Evolutionary conservation across 2,113 vertebrate genomes (phyloP), one percentile per base, ranked within the genome.

Genomic region (Indri indri): DNA sequence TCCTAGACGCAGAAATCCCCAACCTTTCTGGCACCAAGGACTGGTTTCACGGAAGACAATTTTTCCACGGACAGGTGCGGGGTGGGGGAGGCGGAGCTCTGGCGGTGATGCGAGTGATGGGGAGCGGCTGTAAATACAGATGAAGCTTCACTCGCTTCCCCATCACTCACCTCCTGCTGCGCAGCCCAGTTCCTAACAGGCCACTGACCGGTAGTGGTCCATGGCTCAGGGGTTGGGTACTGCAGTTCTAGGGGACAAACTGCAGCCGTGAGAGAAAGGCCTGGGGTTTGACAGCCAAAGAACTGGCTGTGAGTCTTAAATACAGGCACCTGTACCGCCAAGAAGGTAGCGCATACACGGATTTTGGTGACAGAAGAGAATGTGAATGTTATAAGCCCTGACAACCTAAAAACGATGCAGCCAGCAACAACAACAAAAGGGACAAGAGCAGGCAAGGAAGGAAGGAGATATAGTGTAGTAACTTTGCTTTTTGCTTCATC

Each of bases 111-210:
- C 17, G 5, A 54, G 52, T 5, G 5, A 18, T 54, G 17, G 52
- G 17, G 52, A 54, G 52, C 17, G 0, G 52, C 52, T 54, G 17
- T 54, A 54, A 54, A 54, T 54, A 54, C 17, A 54, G 52, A 54
- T 0, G 52, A 54, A 18, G 52, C 6, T 6, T 6, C 52, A 1
- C 17, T 18, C 17, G 1, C 52, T 18, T 18, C 17, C 17, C 52
- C 52, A 54, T 54, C 52, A 54, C 17, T 54, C 52, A 18, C 52
- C 52, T 54, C 52, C 52, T 54, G 52, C 17, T 54, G 17, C 17
- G 1, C 17, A 54, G 17, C 52, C 52, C 52, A 54, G 52, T 16
- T 17, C 52, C 52, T 52, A 52, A 52, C 52, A 52, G 52, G 52
- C 52, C 52, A 52, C 52, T 5, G 52, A 52, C 16, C 52, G 16